Base-by-base conservation (phyloP, 2,113 vertebrate genomes). In the Pelmatolapia mariae region DNA sequence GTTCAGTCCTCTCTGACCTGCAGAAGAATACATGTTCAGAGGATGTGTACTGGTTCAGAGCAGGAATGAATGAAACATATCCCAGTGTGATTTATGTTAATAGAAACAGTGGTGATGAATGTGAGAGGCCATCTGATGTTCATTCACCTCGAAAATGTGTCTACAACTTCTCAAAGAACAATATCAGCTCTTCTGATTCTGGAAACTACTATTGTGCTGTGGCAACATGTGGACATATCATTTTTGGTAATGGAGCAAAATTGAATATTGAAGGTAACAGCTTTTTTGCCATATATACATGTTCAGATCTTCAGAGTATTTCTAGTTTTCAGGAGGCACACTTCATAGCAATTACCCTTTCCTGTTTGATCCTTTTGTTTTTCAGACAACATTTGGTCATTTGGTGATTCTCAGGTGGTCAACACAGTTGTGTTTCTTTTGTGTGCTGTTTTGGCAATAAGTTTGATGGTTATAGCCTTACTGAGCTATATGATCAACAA, bases 191-290 rank as follows among this genome's bases (percentile, higher is more conserved):
- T 4, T 82, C 59, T 36, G 89, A 95, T 59, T 31, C 79, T 61
- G 93, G 85, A 19, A 93, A 68, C 9, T 95, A 94, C 66, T 92
- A 94, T 61, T 94, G 93, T 73, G 94, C 94, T 76, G 86, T 93
- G 45, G 86, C 15, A 43, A 26, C 68, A 33, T 95, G 91, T 90
- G 93, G 92, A 63, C 45, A 59, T 7, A 83, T 94, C 38, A 6
- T 93, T 11, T 18, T 94, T 78, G 93, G 93, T 2, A 40, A 88
- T 18, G 94, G 94, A 73, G 88, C 87, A 18, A 79, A 38, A 63
- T 3, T 94, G 36, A 45, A 73, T 2, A 31, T 84, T 79, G 0
- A 84, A 40, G 85, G 91, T 92, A 84, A 26, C 9, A 19, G 15
- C 24, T 5, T 43, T 68, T 36, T 7, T 36, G 0, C 3, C n/a